Conservation (phyloP, 2,797 vertebrate species). For the Melanotaenia trifasciata region DNA sequence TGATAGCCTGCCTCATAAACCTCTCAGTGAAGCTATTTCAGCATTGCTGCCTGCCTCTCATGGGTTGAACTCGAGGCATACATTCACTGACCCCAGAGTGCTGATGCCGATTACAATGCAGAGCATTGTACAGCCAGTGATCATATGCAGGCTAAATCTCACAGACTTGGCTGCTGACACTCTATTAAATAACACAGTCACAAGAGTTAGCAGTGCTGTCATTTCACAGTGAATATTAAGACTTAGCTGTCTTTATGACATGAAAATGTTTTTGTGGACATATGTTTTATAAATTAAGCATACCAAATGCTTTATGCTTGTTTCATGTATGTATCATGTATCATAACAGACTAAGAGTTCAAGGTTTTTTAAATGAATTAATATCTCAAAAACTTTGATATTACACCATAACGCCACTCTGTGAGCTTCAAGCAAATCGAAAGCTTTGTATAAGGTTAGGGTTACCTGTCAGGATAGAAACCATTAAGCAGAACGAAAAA, state of each 20-base stretch:
- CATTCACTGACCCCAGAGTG: constrained; percentile 27
- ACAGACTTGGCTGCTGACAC: neutral
- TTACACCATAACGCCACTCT: neutral
- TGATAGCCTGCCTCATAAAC: neutral
- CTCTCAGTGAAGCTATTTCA: constrained; percentile 1
- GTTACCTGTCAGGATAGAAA: too few species aligned
- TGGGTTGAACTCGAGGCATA: constrained; percentile 14
- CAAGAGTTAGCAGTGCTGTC: neutral
- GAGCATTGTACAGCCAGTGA: constrained; percentile 9
- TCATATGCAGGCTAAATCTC: constrained; percentile 8
- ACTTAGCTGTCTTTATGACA: neutral
- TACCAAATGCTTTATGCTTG: neutral
- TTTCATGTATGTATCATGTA: neutral
- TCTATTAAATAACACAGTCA: too few species aligned
- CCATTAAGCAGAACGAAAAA: too few species aligned
- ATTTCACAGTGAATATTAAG: neutral
- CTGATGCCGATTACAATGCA: neutral
- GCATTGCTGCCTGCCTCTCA: constrained; percentile 25
- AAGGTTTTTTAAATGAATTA: neutral
- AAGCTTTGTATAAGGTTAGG: neutral
- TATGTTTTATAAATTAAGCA: neutral
- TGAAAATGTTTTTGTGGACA: neutral
- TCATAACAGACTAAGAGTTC: neutral
- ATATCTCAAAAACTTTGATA: neutral
- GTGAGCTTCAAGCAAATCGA: neutral